Base-by-base conservation (phyloP, 2,888 invertebrate genomes). In the Cynaeus angustus region DNA sequence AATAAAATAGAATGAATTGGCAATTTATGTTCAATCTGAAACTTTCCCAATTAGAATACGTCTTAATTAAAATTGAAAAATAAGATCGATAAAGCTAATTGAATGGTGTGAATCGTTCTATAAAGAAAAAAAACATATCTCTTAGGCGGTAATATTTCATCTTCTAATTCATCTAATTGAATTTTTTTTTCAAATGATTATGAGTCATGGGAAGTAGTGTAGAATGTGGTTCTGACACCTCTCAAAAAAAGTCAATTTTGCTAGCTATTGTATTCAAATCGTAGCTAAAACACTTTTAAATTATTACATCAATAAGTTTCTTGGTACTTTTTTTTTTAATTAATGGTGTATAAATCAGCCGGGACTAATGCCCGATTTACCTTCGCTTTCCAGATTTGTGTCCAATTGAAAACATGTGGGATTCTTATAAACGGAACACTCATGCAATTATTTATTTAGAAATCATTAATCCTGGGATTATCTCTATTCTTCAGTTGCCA, bases 391-490 rank as follows among this genome's bases (percentile, higher is more conserved):
- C 59, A 33, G 59, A 59, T 46, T 33, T 46, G 46, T 4, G 4
- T 12, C 59, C 46, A 46, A 46, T 59, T 33, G 59, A 46, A 16
- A 33, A 28, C 45, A 46, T 33, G 33, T 58, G 45, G 58, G 45
- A 45, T 12, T 16, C 28, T 28, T 28, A 6, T 45, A 10, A 37
- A n/a, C 16, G 10, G 26, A 21, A 33, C 13, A 30, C 3, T 26
- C 28, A 50, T 38, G 38, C 16, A 21, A 21, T 14, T 55, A 10
- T 21, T 41, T 59, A 30, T 59, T 61, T 61, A 37, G 33, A 37
- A 14, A 48, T 26, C 61, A 61, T 61, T 61, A 61, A 61, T 61
- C 61, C 12, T 50, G 16, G 38, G 61, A 61, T 61, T 61, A 61
- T 48, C 48, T 61, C 37, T 10, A 30, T 59, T 59, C 59, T 59